Conservation (phyloP, 1,140 invertebrate genomes). For the Pseudachorutes palmiensis region DNA sequence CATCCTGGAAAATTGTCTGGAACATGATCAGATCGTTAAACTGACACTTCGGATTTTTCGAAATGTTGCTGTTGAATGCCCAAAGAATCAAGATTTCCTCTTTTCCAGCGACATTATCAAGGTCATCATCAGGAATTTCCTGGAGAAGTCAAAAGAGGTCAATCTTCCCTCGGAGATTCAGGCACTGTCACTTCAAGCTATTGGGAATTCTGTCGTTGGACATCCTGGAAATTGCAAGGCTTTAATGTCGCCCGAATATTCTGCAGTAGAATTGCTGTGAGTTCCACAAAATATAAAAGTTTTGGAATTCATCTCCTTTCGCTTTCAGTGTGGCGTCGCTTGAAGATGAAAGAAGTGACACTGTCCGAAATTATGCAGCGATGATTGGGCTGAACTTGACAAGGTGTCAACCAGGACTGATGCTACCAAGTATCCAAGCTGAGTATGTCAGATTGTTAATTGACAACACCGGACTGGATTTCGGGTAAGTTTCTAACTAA, state of each 20-base stretch:
- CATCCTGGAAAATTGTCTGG: neutral
- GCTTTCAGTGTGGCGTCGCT: neutral
- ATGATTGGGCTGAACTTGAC: neutral
- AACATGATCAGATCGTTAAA: neutral
- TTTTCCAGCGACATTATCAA: neutral
- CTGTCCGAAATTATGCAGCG: neutral
- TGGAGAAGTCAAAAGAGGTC: neutral
- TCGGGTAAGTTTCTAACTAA: neutral
- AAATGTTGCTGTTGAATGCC: constrained; percentile 4
- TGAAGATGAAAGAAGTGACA: neutral
- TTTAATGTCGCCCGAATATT: neutral
- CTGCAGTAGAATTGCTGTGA: neutral
- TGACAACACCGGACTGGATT: neutral
- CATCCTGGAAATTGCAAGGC: constrained; percentile 25
- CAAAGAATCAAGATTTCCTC: constrained; percentile 14
- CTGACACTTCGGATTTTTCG: constrained; percentile 14
- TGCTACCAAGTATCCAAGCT: neutral
- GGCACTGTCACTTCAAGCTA: constrained; percentile 34
- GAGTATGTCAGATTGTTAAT: neutral
- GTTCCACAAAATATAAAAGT: neutral
- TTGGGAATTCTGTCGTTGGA: constrained; percentile 37
- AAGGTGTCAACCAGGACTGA: neutral
- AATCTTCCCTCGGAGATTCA: neutral
- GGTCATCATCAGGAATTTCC: neutral
- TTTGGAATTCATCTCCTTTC: neutral